Evolutionary conservation across 2,797 vertebrate genomes (phyloP).

Genomic region (Ficedula albicollis): DNA sequence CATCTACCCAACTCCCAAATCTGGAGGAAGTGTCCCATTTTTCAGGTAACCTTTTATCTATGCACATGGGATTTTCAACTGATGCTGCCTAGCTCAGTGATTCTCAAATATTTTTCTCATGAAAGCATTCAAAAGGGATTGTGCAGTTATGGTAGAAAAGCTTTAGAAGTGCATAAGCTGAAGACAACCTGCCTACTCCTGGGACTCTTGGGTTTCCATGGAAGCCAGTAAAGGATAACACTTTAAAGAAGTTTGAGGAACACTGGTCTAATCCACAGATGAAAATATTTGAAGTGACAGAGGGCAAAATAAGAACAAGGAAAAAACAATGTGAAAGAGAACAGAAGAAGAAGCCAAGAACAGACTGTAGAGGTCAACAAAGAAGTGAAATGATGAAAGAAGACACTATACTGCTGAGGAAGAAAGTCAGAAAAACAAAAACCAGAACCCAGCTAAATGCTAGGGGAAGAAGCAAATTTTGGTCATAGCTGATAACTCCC

Average conservation of each 20-base stretch:
- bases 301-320: background rate
- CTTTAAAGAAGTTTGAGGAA: conserved; percentile 30
- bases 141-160: background rate
- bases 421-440: conserved; percentile 12
- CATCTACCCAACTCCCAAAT: background rate
- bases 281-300: background rate
- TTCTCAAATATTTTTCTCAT: conserved; percentile 8
- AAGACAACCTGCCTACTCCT: background rate
- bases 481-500: background rate
- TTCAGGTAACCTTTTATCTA: background rate
- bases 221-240: background rate
- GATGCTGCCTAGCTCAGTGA: background rate
- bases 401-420: background rate
- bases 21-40: background rate
- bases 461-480: background rate
- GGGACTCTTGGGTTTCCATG: background rate
- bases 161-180: conserved; percentile 5
- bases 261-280: background rate
- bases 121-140: conserved; percentile 14
- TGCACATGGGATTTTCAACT: background rate
- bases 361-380: background rate
- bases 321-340: background rate
- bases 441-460: background rate
- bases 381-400: conserved; percentile 25
- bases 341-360: background rate